A percentile compares a stretch with the other conserved stretches of the same genome.
These are phyloP conservation scores for Vanessa atalanta DNA, from an alignment of 1,140 invertebrate species.

Conservation along the genomic window DNA sequence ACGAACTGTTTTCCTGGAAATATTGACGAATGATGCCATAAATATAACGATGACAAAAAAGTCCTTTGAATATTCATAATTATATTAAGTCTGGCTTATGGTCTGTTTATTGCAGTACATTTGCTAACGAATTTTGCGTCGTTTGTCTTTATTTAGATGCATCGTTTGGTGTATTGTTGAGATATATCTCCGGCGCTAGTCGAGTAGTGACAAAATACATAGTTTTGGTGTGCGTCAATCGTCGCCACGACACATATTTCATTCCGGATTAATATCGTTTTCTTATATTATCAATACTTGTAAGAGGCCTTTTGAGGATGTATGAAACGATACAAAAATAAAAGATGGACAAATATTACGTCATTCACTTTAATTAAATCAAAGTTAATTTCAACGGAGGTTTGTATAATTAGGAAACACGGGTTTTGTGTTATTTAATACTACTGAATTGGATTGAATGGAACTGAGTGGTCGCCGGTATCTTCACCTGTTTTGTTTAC, in stretches of 20 bases:
- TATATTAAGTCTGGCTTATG: not conserved
- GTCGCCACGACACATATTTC: slow-evolving; percentile 12
- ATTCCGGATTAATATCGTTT: slow-evolving; percentile 17
- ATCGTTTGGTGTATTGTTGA: not conserved
- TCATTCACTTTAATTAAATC: slow-evolving; percentile 25
- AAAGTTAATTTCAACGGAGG: slow-evolving; percentile 15
- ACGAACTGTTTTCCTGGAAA: slow-evolving; percentile 14
- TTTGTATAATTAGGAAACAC: slow-evolving; percentile 1
- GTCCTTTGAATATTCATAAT: not conserved
- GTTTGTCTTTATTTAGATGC: not conserved
- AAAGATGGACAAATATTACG: slow-evolving; percentile 11
- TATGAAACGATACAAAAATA: slow-evolving; percentile 1
- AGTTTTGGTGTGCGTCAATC: slow-evolving; percentile 10
- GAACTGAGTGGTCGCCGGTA: too few species aligned
- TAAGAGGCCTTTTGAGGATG: slow-evolving; percentile 25
- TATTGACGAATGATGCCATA: slow-evolving; percentile 10
- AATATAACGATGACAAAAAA: not conserved
- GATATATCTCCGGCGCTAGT: not conserved
- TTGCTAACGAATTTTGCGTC: not conserved
- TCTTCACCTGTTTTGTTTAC: too few species aligned
- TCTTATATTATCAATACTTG: slow-evolving; percentile 10
- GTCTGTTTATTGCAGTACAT: not conserved
- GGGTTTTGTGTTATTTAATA: slow-evolving; percentile 2
- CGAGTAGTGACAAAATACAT: not conserved
- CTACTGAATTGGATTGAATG: not conserved